Evolutionary conservation across 23 tunicate species (phyloP).

Genomic region (Botrylloides violaceus): DNA sequence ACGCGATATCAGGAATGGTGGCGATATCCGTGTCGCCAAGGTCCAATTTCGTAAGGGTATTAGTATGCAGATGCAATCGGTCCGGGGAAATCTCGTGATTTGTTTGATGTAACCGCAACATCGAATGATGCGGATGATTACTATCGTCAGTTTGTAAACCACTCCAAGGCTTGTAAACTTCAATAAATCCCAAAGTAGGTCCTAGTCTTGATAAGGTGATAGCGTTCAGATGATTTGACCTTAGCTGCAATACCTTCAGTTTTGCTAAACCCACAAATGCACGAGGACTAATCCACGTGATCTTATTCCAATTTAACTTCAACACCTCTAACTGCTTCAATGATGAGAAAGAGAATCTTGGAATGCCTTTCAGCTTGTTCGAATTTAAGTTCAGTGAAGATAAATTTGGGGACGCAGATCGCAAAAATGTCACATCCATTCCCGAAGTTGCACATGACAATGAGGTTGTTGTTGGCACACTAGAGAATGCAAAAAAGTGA

Average conservation of each 20-base stretch:
- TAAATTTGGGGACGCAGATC: conserved; percentile 11
- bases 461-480: neutral
- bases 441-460: neutral
- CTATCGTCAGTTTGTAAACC: neutral
- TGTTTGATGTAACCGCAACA: neutral
- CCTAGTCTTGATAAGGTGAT: conserved; percentile 18
- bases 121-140: neutral
- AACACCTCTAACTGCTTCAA: conserved; percentile 29
- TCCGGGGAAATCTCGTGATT: neutral
- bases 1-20: conserved; percentile 16
- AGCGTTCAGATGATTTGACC: conserved; percentile 32
- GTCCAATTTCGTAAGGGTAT: conserved; percentile 23
- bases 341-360: conserved; percentile 28
- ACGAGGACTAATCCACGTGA: conserved; percentile 40
- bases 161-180: neutral
- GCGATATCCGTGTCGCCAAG: conserved; percentile 33
- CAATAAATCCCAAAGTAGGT: conserved; percentile 1
- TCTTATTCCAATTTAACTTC: conserved; percentile 33
- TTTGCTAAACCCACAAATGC: conserved; percentile 40
- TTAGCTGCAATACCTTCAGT: conserved; percentile 24
- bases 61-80: neutral
- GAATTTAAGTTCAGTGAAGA: conserved; percentile 26
- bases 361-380: conserved; percentile 37
- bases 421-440: conserved; percentile 17
- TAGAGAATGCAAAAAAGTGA: neutral